Evolutionary conservation across 1,140 invertebrate genomes (phyloP), one percentile per base, ranked within the genome.

Genomic region (Sarcophaga peregrina): DNA sequence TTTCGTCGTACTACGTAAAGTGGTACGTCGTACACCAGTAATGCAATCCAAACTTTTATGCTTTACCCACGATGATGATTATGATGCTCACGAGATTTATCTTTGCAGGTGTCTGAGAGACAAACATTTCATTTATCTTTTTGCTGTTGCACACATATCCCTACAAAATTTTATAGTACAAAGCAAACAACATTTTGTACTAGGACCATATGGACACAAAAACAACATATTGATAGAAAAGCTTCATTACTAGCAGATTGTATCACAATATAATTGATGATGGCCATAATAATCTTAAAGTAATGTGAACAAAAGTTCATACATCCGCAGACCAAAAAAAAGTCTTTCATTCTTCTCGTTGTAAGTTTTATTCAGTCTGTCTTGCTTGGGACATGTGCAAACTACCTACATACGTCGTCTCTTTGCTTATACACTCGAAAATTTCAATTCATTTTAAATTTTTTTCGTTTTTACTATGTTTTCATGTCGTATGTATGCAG

Each of bases 201-300:
- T 37, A 37, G 25, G 25, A 37, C 25, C 25, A 37, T 37, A 37
- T 37, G 25, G 25, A 37, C 25, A 37, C 25, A 37, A 37, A 37
- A 37, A 37, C 25, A 9, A 25, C 47, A 50, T 47, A 78, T 13
- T 50, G 75, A 78, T 78, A 50, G 75, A 78, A 78, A 78, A 17
- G 47, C n/a, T 25, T 76, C 74, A 76, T 76, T 76, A 76, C 74
- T 76, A 48, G 74, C 74, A 47, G 74, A 76, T 76, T 76, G 74
- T 76, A 76, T 76, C 74, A 48, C 45, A 76, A 76, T 15, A 76
- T 76, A 76, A 76, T 76, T 76, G 74, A 76, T 76, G 74, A 76
- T 76, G 74, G 74, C 48, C 74, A 76, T 76, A 76, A 76, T 76
- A 76, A 76, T 76, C 45, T 76, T n/a, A 20, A 68, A 68, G 62